Base-by-base conservation (phyloP, 2,888 invertebrate species). In the Xanthia icteritia region DNA sequence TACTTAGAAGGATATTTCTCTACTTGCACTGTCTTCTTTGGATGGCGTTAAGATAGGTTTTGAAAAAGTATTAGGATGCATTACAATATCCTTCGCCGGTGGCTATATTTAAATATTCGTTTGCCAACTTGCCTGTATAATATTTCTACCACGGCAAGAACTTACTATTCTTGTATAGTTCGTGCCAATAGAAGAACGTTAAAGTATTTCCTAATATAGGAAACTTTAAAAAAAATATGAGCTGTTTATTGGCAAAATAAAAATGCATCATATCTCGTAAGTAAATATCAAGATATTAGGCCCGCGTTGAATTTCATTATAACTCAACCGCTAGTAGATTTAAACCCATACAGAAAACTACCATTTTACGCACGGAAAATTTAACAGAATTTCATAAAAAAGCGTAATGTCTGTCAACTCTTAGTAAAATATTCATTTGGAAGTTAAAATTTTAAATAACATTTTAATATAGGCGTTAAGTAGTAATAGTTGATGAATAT, bases 391-490 rank as follows among this genome's bases (percentile, higher is more conserved):
- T 65, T 2, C 31, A 31, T 11, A 8, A 51, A 31, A 31, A 6
- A 9, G 23, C 5, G 36, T 17, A 17, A n/a, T 54, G 9, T n/a
- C 36, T 11, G 20, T n/a, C 0, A 20, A 68, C 1, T n/a, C 0
- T 1, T 17, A 3, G 3, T 36, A 17, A 68, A 71, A 81, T 64
- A 73, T n/a, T n/a, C 45, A 82, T 79, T 82, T 69, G 72, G 42
- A 80, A 82, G 51, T 80, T 48, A 66, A 23, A 60, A 64, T 51
- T 64, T 48, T 8, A 76, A 76, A 75, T 68, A 78, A 82, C 60
- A 83, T 80, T 76, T 67, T 36, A 73, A 31, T 61, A 68, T 73
- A 82, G 73, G 74, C 82, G 66, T 67, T 80, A 85, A 70, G 51
- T 72, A 80, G 63, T 67, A 60, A 27, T 76, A 67, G 67, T 67